Evolutionary conservation across 2,888 invertebrate genomes (phyloP).

Genomic region (Crocallis elinguaria): DNA sequence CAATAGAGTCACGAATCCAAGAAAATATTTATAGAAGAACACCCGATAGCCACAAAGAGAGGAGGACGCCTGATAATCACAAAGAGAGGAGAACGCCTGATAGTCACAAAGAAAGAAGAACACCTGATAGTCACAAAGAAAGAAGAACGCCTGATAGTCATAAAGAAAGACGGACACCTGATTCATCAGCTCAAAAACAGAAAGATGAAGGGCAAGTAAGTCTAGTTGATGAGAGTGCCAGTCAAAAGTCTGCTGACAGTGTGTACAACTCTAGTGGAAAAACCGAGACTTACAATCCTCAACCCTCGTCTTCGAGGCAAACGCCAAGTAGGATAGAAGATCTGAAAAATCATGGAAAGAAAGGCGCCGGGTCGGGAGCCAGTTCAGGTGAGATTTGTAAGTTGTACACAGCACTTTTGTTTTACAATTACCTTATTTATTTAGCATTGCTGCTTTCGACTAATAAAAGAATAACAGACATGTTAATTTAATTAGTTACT

Average conservation of each 20-base stretch:
- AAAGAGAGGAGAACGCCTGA: conserved; percentile 66
- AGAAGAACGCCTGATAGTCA: conserved; percentile 68
- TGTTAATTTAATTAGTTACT: no score
- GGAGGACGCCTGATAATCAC: conserved; percentile 66
- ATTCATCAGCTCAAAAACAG: conserved; percentile 61
- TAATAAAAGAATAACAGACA: no score
- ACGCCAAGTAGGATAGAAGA: conserved; percentile 79
- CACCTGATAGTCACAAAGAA: conserved; percentile 55
- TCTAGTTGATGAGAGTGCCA: conserved; percentile 71
- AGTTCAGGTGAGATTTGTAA: conserved; percentile 79
- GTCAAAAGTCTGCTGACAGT: conserved; percentile 82
- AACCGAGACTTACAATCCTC: conserved; percentile 69
- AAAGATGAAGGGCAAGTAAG: conserved; percentile 60
- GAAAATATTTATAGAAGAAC: conserved; percentile 70
- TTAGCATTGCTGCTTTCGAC: no score
- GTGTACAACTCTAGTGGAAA: conserved; percentile 84
- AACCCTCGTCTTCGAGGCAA: conserved; percentile 78
- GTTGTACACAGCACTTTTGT: conserved; percentile 3
- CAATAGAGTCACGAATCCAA: conserved; percentile 68
- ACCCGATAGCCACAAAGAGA: conserved; percentile 64
- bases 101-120: conserved; percentile 63
- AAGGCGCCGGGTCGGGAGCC: conserved; percentile 84
- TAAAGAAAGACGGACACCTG: conserved; percentile 67
- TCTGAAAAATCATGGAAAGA: conserved; percentile 75
- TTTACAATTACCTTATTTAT: neutral